Evolutionary conservation across 2,797 vertebrate genomes (phyloP).

Genomic region (Clarias laeviceps): DNA sequence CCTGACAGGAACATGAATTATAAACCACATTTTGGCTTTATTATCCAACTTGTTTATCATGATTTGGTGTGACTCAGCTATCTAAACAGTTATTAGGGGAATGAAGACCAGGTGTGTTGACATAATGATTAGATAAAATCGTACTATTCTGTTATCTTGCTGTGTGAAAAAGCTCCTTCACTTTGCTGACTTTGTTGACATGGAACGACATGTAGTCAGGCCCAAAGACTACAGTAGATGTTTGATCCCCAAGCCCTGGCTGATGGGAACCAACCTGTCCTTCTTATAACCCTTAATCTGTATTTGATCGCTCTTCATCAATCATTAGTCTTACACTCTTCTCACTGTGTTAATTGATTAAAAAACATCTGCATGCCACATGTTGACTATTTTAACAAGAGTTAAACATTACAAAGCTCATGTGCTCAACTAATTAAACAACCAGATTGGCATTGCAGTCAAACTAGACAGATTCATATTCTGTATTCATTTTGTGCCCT

Average conservation of each 20-base stretch:
- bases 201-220: neutral
- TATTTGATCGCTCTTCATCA: neutral
- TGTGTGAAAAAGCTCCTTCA: neutral
- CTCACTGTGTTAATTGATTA: neutral
- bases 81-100: neutral
- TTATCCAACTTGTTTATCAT: neutral
- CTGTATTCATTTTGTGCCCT: no score
- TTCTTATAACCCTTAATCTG: slow-evolving; percentile 3
- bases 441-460: neutral
- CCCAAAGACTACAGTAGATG: neutral
- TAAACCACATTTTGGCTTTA: neutral
- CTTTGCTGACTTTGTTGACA: neutral
- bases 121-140: neutral
- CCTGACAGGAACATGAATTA: neutral
- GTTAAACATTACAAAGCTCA: neutral
- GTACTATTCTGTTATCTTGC: neutral
- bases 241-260: neutral
- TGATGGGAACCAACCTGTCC: neutral
- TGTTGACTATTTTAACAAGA: neutral
- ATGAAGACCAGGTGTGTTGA: neutral
- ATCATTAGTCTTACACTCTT: neutral
- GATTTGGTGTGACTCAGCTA: neutral
- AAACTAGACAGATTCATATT: neutral
- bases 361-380: slow-evolving; percentile 11
- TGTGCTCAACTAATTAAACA: neutral